phyloP scores from a whole-genome alignment of 92 coral and sea anemone genomes.

The Zoanthus gigantus region DNA sequence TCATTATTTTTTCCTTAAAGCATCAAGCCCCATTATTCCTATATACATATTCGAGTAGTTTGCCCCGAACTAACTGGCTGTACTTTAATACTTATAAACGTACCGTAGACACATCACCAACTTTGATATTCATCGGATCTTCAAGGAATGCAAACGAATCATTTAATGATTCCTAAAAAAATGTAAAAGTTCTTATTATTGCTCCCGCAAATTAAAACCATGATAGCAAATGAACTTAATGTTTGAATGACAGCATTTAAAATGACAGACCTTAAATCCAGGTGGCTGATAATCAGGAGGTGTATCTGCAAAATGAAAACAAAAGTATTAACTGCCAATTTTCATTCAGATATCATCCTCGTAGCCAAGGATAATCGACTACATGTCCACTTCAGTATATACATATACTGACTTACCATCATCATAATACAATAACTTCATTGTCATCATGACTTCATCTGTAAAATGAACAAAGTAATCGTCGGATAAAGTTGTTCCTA shows the following conservation, averaged over 20 bases:
- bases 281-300: constrained; percentile 95
- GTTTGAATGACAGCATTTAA: neutral
- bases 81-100: neutral
- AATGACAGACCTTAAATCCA: constrained; percentile 85
- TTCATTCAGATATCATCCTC: neutral
- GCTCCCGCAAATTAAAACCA: neutral
- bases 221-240: neutral
- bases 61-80: neutral
- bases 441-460: constrained; percentile 99
- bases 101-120: constrained; percentile 98
- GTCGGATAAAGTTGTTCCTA: neutral
- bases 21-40: neutral
- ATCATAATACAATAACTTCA: constrained; percentile 92
- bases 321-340: neutral
- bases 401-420: constrained; percentile 67
- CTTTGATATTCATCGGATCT: constrained; percentile 88
- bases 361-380: neutral
- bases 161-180: constrained; percentile 72
- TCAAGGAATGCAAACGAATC: constrained; percentile 80
- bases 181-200: neutral
- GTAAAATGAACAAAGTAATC: neutral
- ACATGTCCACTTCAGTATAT: neutral
- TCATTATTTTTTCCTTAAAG: too few relatives aligned
- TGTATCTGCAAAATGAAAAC: constrained; percentile 67
- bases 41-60: neutral